These are phyloP conservation scores for Thamnaconus septentrionalis DNA, from an alignment of 2,113 vertebrate genomes.

Conservation along the genomic window DNA sequence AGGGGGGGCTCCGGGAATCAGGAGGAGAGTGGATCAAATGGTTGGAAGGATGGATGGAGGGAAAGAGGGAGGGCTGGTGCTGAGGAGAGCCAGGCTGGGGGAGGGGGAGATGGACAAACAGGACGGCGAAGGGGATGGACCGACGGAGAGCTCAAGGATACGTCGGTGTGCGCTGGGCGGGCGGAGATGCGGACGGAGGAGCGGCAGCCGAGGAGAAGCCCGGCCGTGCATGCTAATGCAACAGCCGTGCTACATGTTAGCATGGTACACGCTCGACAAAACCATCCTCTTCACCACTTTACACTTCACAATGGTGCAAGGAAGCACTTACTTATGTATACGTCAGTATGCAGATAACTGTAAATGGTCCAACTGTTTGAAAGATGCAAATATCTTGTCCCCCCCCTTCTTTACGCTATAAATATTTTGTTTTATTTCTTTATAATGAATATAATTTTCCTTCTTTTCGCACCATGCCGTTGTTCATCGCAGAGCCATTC, in stretches of 20 bases:
- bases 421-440: too few relatives aligned
- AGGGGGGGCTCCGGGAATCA: slow-evolving; percentile 18
- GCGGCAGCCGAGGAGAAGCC: slow-evolving; percentile 34
- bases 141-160: slow-evolving; percentile 21
- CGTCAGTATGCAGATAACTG: too few relatives aligned
- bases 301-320: too few relatives aligned
- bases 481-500: too few relatives aligned
- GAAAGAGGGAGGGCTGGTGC: neutral
- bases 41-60: slow-evolving; percentile 6
- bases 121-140: slow-evolving; percentile 19
- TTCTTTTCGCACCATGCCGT: too few relatives aligned
- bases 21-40: slow-evolving; percentile 15
- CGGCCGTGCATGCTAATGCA: slow-evolving; percentile 28
- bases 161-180: slow-evolving; percentile 1
- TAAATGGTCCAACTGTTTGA: too few relatives aligned
- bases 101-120: slow-evolving; percentile 1
- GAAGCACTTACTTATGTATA: too few relatives aligned
- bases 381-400: too few relatives aligned
- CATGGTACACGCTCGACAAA: neutral
- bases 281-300: too few relatives aligned
- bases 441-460: too few relatives aligned
- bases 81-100: too few relatives aligned
- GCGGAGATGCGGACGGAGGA: slow-evolving; percentile 18
- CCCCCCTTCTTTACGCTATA: too few relatives aligned
- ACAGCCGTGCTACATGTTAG: neutral